Base-by-base conservation (phyloP, 2,113 vertebrate genomes). In the Nerophis lumbriciformis region DNA sequence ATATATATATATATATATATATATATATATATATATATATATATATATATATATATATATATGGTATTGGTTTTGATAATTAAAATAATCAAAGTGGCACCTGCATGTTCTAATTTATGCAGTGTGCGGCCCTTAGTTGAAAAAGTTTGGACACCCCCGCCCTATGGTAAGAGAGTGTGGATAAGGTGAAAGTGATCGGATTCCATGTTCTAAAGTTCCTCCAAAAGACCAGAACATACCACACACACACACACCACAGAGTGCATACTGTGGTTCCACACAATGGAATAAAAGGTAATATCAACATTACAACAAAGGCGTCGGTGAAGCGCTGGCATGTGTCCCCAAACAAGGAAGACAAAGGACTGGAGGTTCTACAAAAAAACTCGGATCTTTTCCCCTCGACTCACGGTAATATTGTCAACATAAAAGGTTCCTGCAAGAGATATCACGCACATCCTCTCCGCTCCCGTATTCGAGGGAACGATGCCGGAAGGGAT, bases 401-500 rank as follows among this genome's bases (percentile, higher is more conserved):
- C 39, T 68, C 4, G 1, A 59, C 49, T 68, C 28, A 10, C 28
- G 47, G 51, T 56, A 47, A 57, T 45, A 68, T 48, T 57, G 52
- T 59, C 16, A 53, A 44, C 1, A 48, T n/a, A 48, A 52, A 69
- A 69, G 37, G 64, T 49, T 51, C 71, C 60, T 54, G 65, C 60
- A 63, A 67, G 52, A 53, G 58, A 81, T 65, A 77, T 72, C 66
- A 69, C 48, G 69, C 65, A 59, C 59, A 61, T 73, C 58, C 57
- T 67, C 62, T 69, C n/a, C 45, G 56, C 48, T 51, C 55, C 59
- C 67, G 60, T 59, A 66, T 83, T 78, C 66, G 53, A 76, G 64
- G 71, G 65, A 77, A 77, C 5, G 59, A 77, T 59, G 64, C 80
- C 77, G 70, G 66, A 39, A 82, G 75, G 67, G 69, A 72, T 69